These are phyloP conservation scores for Phasia obesa DNA, from an alignment of 2,888 invertebrate species.

Conservation along the genomic window DNA sequence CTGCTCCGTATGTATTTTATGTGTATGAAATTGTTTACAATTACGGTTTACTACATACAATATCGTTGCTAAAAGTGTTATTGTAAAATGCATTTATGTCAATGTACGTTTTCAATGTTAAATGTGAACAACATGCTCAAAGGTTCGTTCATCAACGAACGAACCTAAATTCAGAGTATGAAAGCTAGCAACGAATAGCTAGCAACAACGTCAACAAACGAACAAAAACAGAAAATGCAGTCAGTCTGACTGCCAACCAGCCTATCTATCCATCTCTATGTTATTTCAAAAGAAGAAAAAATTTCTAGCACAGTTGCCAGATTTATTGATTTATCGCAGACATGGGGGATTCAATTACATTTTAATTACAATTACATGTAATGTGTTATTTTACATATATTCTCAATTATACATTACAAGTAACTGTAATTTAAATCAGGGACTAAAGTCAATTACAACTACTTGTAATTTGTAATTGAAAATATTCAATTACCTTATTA, in stretches of 20 bases:
- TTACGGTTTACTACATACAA: slow-evolving; percentile 31
- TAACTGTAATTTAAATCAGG: too few species aligned
- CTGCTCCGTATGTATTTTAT: not conserved
- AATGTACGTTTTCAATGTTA: slow-evolving; percentile 80
- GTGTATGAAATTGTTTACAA: slow-evolving; percentile 2
- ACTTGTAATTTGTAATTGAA: too few species aligned
- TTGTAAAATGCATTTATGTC: slow-evolving; percentile 77
- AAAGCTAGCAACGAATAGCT: not conserved
- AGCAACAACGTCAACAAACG: not conserved
- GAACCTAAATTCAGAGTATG: too few species aligned
- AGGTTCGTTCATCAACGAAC: slow-evolving; percentile 39
- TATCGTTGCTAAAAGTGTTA: slow-evolving; percentile 38
- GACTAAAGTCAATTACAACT: too few species aligned
- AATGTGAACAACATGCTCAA: slow-evolving; percentile 68
- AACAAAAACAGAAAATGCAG: not conserved
- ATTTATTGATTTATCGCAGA: too few species aligned
- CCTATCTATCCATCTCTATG: not conserved
- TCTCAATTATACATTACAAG: too few species aligned
- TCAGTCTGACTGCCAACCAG: not conserved
- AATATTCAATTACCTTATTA: too few species aligned
- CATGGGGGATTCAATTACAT: too few species aligned
- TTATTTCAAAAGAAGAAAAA: slow-evolving; percentile 18
- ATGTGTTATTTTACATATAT: too few species aligned
- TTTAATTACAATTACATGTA: too few species aligned
- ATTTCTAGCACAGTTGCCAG: not conserved